phyloP scores from a whole-genome alignment of 2,888 invertebrate species.

The Tanytarsus gracilentus region DNA sequence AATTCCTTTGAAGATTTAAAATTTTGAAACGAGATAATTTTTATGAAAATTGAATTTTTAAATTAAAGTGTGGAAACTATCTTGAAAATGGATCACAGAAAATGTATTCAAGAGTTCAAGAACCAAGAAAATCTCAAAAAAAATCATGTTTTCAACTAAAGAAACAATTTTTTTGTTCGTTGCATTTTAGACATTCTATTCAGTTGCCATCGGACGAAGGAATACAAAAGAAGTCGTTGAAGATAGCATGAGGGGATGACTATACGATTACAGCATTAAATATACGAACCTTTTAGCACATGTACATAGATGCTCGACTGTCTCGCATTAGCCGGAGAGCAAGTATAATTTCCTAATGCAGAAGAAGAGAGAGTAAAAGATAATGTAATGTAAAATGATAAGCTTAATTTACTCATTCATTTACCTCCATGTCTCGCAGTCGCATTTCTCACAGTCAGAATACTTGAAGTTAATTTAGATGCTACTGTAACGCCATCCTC shows the following conservation, averaged over 20 bases:
- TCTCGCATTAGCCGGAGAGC: constrained; percentile 61
- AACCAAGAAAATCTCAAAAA: too few species aligned
- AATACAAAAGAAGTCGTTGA: background rate
- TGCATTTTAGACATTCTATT: too few species aligned
- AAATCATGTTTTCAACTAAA: too few species aligned
- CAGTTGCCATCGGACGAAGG: too few species aligned
- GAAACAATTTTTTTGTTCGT: too few species aligned
- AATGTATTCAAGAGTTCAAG: too few species aligned
- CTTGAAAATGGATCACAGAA: too few species aligned
- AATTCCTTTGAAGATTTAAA: too few species aligned
- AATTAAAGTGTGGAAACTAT: too few species aligned
- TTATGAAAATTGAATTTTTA: too few species aligned
- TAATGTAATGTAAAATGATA: background rate
- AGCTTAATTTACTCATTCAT: constrained; percentile 35
- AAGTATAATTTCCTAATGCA: constrained; percentile 59
- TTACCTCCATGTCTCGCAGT: constrained; percentile 31
- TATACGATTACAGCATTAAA: background rate
- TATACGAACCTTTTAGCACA: constrained; percentile 48
- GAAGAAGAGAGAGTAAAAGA: constrained; percentile 33
- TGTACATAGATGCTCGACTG: constrained; percentile 62
- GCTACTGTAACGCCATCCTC: constrained; percentile 53
- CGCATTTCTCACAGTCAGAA: constrained; percentile 53
- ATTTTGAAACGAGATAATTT: too few species aligned
- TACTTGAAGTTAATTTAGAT: constrained; percentile 50
- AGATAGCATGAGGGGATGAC: background rate